Conservation (phyloP, 1,140 invertebrate genomes). For the Drosophila neocordata region DNA sequence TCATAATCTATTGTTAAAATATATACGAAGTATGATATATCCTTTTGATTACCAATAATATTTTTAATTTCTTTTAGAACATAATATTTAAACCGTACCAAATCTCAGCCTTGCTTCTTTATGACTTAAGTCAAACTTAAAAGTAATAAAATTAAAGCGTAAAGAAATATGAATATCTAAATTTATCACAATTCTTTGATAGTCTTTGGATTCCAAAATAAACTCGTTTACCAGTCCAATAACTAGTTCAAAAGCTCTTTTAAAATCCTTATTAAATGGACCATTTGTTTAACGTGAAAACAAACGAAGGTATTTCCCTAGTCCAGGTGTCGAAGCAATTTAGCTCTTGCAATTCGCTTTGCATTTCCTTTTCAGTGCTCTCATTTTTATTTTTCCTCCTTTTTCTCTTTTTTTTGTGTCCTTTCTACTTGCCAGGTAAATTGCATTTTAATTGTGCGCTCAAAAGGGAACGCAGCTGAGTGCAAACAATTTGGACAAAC, state of each 20-base stretch:
- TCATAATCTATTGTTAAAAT: too few species aligned
- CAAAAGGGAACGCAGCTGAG: slow-evolving; percentile 61
- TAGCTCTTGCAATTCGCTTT: slow-evolving; percentile 16
- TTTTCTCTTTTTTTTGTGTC: slow-evolving; percentile 40
- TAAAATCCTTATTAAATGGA: slow-evolving; percentile 31
- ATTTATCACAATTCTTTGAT: too few species aligned
- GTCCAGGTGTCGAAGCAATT: slow-evolving; percentile 40
- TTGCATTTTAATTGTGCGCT: slow-evolving; percentile 76
- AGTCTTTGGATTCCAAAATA: too few species aligned
- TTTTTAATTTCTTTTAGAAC: too few species aligned
- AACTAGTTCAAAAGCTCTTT: not conserved
- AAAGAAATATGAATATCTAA: too few species aligned
- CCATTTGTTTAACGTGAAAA: slow-evolving; percentile 18
- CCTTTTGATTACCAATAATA: too few species aligned
- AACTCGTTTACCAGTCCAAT: not conserved
- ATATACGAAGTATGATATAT: too few species aligned
- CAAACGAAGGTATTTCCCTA: slow-evolving; percentile 17
- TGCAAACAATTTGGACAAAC: slow-evolving; percentile 74
- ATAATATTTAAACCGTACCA: too few species aligned
- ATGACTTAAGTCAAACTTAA: too few species aligned
- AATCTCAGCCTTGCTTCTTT: too few species aligned
- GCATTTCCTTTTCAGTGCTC: slow-evolving; percentile 19
- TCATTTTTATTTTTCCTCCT: slow-evolving; percentile 40
- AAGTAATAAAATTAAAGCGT: too few species aligned
- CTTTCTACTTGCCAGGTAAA: slow-evolving; percentile 46